These are phyloP conservation scores for Frankliniella intonsa DNA, from an alignment of 2,888 invertebrate genomes.

Conservation along the genomic window DNA sequence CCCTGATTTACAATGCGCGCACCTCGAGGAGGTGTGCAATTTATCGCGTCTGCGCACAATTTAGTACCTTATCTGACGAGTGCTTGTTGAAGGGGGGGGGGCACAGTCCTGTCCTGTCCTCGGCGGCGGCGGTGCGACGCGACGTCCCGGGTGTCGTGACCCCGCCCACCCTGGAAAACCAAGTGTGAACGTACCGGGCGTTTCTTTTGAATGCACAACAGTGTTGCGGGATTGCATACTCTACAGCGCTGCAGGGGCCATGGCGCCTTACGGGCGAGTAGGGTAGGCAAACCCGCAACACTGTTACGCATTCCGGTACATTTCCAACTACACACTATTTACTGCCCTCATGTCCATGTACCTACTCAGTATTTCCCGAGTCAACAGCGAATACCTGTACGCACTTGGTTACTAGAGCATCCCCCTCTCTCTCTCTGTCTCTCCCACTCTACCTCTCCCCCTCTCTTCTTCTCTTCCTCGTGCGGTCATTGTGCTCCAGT, in stretches of 20 bases:
- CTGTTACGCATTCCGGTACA: too few relatives aligned
- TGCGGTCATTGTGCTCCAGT: background rate
- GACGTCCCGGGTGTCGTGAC: background rate
- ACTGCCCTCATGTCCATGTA: too few relatives aligned
- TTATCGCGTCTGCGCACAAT: constrained; percentile 14
- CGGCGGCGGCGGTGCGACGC: background rate
- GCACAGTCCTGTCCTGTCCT: background rate
- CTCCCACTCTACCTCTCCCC: constrained; percentile 30
- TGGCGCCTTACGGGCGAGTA: too few relatives aligned
- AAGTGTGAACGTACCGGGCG: too few relatives aligned
- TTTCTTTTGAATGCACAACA: too few relatives aligned
- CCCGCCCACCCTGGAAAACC: too few relatives aligned
- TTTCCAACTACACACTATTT: too few relatives aligned
- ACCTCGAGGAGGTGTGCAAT: constrained; percentile 24
- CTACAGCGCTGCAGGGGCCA: too few relatives aligned
- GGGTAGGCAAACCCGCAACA: too few relatives aligned
- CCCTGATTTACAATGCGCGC: constrained; percentile 12
- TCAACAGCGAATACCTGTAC: background rate
- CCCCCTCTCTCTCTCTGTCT: constrained; percentile 30
- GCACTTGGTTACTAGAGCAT: constrained; percentile 32
- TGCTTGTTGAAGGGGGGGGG: background rate
- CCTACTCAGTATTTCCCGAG: too few relatives aligned
- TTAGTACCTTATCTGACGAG: constrained; percentile 23
- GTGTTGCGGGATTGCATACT: too few relatives aligned
- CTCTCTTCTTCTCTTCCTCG: constrained; percentile 21